Base-by-base conservation (phyloP, 2,888 invertebrate genomes). In the Branchinecta sandiegonensis region DNA sequence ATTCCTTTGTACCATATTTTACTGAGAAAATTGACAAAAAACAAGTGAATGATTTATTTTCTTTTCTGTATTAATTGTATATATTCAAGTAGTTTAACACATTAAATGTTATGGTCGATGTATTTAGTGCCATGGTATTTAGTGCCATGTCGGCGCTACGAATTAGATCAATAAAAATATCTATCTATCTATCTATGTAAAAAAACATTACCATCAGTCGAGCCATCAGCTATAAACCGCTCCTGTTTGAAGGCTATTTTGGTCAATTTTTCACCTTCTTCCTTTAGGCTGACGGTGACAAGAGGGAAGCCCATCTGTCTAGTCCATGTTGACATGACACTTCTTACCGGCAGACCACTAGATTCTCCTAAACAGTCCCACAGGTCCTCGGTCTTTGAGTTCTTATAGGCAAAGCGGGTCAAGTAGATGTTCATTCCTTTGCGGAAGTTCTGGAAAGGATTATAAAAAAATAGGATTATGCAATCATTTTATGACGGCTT, bases 171-270 rank as follows among this genome's bases (percentile, higher is more conserved):
- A n/a, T n/a, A n/a, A n/a, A n/a, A n/a, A n/a, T n/a, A n/a, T n/a
- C n/a, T n/a, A n/a, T n/a, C n/a, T n/a, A n/a, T n/a, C n/a, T n/a
- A n/a, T n/a, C n/a, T n/a, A n/a, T n/a, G n/a, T n/a, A n/a, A n/a
- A n/a, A n/a, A n/a, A n/a, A n/a, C n/a, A n/a, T 65, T 64, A 71
- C 73, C 71, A 65, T 72, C 72, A 46, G 71, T 72, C 46, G 73
- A 81, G 17, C 92, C 92, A 77, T 94, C 91, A 8, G 94, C 90
- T 71, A 88, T 87, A 77, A 94, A 94, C 78, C 91, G 90, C 73
- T 86, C 85, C 76, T 94, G 94, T 0, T 83, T 83, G 63, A 94
- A 78, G 6, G 82, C 83, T 13, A 95, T 76, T 9, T 63, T 66
- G n/a, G n/a, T n/a, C n/a, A 56, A n/a, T 46, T 67, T 69, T n/a